Percentiles rank a stretch among this genome's conserved stretches.
Evolutionary conservation across 2,113 vertebrate species (phyloP).

Genomic region (Zosterops pallidus): DNA sequence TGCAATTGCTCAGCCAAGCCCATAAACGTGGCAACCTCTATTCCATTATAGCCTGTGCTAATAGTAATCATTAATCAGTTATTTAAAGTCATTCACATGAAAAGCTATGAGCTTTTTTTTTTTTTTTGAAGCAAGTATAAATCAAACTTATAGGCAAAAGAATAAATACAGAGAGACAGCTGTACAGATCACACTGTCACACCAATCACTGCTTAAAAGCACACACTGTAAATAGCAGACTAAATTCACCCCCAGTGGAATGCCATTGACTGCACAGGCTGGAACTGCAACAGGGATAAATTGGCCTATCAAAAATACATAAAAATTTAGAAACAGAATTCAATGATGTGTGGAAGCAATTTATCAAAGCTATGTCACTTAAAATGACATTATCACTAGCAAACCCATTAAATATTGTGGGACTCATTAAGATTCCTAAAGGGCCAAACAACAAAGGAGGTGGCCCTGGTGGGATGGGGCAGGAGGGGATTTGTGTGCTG

Average conservation of each 20-base stretch:
- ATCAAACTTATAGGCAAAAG: slow-evolving; percentile 65
- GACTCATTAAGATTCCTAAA: background rate
- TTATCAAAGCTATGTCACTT: slow-evolving; percentile 51
- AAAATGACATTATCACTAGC: slow-evolving; percentile 47
- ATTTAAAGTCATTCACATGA: slow-evolving; percentile 51
- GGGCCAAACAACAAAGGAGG: background rate
- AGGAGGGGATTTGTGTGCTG: fast-evolving
- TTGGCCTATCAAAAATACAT: slow-evolving; percentile 65
- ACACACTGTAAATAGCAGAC: slow-evolving; percentile 60
- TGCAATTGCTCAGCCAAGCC: slow-evolving; percentile 29
- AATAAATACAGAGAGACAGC: slow-evolving; percentile 72
- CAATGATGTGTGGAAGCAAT: slow-evolving; percentile 27
- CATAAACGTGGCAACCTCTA: background rate
- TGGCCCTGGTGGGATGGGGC: background rate
- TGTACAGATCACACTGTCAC: slow-evolving; percentile 65
- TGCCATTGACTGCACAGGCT: slow-evolving; percentile 22
- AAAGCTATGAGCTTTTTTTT: background rate
- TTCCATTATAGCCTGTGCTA: background rate
- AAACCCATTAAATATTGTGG: slow-evolving; percentile 42
- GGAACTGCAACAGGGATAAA: slow-evolving; percentile 53
- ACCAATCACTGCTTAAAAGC: slow-evolving; percentile 64
- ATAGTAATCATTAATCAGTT: slow-evolving; percentile 42
- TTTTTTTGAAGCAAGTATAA: background rate
- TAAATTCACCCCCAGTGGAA: slow-evolving; percentile 64
- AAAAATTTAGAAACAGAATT: slow-evolving; percentile 62